These are phyloP conservation scores for Ectemnius cavifrons DNA, from an alignment of 2,888 invertebrate species.

Conservation along the genomic window DNA sequence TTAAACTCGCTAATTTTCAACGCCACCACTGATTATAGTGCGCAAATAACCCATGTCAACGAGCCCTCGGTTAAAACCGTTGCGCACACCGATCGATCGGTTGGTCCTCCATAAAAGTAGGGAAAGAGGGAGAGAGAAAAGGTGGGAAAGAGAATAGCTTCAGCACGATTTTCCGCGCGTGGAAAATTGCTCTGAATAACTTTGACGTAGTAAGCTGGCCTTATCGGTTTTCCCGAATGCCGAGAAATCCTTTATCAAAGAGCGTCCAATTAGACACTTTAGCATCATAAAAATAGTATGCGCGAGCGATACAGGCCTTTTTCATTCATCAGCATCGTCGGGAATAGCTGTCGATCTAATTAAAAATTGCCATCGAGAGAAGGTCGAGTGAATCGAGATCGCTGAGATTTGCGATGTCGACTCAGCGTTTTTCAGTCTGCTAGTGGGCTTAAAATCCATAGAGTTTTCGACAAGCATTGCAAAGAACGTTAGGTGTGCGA, in stretches of 20 bases:
- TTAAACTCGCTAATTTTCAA: slow-evolving; percentile 33
- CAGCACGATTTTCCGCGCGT: too few species aligned
- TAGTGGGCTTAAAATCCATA: slow-evolving; percentile 12
- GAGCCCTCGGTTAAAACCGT: background rate
- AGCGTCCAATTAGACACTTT: slow-evolving; percentile 27
- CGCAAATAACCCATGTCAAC: slow-evolving; percentile 6
- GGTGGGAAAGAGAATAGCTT: too few species aligned
- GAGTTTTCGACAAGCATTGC: background rate
- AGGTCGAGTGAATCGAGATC: slow-evolving; percentile 13
- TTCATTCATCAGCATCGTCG: slow-evolving; percentile 33
- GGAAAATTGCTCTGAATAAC: too few species aligned
- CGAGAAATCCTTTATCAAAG: background rate
- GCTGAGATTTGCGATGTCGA: slow-evolving; percentile 29
- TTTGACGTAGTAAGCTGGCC: too few species aligned
- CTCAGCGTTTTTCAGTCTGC: slow-evolving; percentile 32
- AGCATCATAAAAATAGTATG: slow-evolving; percentile 19
- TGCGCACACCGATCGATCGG: too few species aligned
- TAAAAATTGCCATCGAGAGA: slow-evolving; percentile 39
- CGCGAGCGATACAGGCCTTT: slow-evolving; percentile 26
- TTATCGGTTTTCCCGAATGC: too few species aligned
- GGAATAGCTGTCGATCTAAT: slow-evolving; percentile 42
- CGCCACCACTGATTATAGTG: slow-evolving; percentile 36
- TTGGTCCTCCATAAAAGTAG: too few species aligned
- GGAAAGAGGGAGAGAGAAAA: too few species aligned
- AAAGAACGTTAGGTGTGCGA: too few species aligned